phyloP scores from a whole-genome alignment of 2,797 vertebrate genomes.

The Micrastur ruficollis region DNA sequence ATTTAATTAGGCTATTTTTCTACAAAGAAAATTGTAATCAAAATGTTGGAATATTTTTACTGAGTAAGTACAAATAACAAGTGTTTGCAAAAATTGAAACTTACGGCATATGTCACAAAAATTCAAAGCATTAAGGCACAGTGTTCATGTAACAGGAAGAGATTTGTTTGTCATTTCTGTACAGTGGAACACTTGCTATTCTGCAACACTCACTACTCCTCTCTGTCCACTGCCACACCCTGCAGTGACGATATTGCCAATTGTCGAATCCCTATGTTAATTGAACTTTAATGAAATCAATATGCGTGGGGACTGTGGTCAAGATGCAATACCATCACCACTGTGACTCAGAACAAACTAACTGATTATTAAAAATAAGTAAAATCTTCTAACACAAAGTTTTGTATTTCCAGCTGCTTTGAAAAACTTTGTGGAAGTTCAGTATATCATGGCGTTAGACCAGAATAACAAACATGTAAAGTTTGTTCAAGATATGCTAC shows the following conservation, averaged over 20 bases:
- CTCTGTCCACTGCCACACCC: neutral
- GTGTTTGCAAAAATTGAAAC: neutral
- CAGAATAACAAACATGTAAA: neutral
- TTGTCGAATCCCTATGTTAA: neutral
- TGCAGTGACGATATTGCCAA: neutral
- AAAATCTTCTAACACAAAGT: neutral
- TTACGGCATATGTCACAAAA: neutral
- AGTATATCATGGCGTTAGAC: neutral
- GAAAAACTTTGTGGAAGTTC: neutral
- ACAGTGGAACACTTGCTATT: neutral
- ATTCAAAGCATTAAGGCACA: neutral
- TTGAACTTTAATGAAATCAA: neutral
- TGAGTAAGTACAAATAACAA: neutral
- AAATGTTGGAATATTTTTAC: neutral
- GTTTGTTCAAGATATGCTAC: neutral
- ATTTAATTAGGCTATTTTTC: slow-evolving; percentile 21
- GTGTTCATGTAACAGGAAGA: neutral
- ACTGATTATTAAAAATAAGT: neutral
- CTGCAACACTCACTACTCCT: neutral
- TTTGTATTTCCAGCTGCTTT: neutral
- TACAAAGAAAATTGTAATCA: slow-evolving; percentile 13
- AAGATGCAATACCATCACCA: neutral
- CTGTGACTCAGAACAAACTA: neutral
- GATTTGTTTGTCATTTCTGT: neutral
- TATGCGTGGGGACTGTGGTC: neutral